phyloP scores from a whole-genome alignment of 2,888 invertebrate species.

The Cyclophora albipunctata region DNA sequence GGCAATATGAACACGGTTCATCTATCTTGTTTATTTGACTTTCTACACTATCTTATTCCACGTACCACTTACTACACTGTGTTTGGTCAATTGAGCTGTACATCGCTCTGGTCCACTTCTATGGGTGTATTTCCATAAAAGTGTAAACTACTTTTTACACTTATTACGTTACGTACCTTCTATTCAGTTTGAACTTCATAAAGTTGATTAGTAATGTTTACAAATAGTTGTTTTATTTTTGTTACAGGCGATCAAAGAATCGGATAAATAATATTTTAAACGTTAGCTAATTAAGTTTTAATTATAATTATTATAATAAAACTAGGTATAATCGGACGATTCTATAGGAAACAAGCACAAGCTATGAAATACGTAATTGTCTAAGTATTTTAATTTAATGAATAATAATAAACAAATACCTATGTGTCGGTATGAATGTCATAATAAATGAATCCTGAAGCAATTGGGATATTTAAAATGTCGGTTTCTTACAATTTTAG shows the following conservation, averaged over 20 bases:
- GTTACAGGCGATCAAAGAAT: constrained; percentile 17
- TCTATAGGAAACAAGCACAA: constrained; percentile 22
- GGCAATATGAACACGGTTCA: no score
- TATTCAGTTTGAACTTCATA: no score
- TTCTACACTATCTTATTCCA: no score
- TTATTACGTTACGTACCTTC: no score
- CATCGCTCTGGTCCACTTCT: no score
- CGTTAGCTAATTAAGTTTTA: constrained; percentile 6
- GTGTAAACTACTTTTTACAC: no score
- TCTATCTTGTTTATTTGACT: no score
- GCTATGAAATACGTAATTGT: constrained; percentile 27
- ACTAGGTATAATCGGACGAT: constrained; percentile 1
- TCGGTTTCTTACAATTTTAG: no score
- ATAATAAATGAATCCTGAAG: not conserved
- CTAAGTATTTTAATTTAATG: constrained; percentile 9
- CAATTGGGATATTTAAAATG: not conserved
- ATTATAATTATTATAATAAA: constrained; percentile 3
- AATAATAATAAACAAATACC: not conserved
- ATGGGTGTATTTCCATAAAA: no score
- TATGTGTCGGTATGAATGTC: not conserved
- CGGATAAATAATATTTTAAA: constrained; percentile 10
- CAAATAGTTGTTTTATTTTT: not conserved
- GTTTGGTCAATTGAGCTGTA: no score
- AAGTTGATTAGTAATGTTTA: no score
- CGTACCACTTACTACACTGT: no score